phyloP scores from a whole-genome alignment of 2,797 vertebrate genomes.

The Rhadinocentrus ornatus region DNA sequence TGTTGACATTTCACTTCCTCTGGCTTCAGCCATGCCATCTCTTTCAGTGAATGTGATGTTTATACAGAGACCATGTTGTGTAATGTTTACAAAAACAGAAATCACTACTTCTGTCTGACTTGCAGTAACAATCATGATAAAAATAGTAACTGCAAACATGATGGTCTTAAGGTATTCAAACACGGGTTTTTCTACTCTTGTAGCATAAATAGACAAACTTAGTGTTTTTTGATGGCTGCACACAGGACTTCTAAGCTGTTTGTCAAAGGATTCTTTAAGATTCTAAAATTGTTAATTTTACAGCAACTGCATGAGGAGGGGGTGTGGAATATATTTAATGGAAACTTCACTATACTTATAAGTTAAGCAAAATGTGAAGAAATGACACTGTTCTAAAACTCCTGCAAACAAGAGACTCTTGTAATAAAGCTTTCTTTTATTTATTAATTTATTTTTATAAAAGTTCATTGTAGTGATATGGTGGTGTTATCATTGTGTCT shows the following conservation, averaged over 20 bases:
- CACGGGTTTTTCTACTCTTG: no score
- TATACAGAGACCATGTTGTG: background rate
- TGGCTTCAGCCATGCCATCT: background rate
- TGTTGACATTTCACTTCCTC: background rate
- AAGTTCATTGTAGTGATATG: no score
- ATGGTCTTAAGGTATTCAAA: no score
- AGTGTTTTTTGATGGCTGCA: constrained; percentile 19
- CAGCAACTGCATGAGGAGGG: background rate
- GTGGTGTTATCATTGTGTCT: background rate
- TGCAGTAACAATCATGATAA: background rate
- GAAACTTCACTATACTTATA: constrained; percentile 3
- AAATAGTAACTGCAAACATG: background rate
- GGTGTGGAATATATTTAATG: background rate
- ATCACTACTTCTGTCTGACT: background rate
- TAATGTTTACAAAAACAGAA: background rate
- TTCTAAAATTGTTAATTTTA: constrained; percentile 14
- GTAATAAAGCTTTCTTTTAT: background rate
- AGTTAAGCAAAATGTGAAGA: no score
- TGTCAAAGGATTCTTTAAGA: constrained; percentile 10
- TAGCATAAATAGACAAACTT: background rate
- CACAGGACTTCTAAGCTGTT: constrained; percentile 2
- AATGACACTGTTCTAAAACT: background rate
- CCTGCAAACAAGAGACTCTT: background rate
- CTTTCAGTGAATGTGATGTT: background rate
- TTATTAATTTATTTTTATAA: background rate